These are phyloP conservation scores for Scaptomyza flava DNA, from an alignment of 2,888 invertebrate genomes.

Conservation along the genomic window DNA sequence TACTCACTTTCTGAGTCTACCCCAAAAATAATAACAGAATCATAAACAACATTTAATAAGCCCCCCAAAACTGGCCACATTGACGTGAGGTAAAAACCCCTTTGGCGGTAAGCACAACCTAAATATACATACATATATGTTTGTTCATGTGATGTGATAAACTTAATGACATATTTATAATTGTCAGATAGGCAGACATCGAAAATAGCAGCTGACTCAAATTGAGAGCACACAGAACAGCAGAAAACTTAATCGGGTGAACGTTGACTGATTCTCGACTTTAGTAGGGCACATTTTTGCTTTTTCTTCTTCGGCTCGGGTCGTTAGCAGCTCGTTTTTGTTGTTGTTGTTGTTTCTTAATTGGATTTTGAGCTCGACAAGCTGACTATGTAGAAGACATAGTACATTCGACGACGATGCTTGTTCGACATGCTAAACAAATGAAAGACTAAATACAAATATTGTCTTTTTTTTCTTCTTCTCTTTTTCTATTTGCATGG, in stretches of 20 bases:
- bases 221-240: slow-evolving; percentile 61
- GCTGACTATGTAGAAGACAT: slow-evolving; percentile 24
- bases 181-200: slow-evolving; percentile 51
- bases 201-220: slow-evolving; percentile 61
- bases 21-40: neutral
- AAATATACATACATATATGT: slow-evolving; percentile 1
- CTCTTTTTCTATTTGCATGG: slow-evolving; percentile 14
- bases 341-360: slow-evolving; percentile 30
- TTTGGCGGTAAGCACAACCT: slow-evolving; percentile 18
- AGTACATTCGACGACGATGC: neutral
- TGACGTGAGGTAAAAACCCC: slow-evolving; percentile 39
- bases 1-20: neutral
- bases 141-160: slow-evolving; percentile 11
- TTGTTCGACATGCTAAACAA: slow-evolving; percentile 21
- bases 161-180: slow-evolving; percentile 52
- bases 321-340: slow-evolving; percentile 18
- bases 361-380: slow-evolving; percentile 49
- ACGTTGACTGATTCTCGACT: slow-evolving; percentile 22
- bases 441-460: slow-evolving; percentile 29
- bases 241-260: slow-evolving; percentile 24
- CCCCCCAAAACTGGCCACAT: slow-evolving; percentile 38
- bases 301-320: slow-evolving; percentile 4
- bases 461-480: slow-evolving; percentile 23
- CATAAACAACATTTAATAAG: slow-evolving; percentile 19
- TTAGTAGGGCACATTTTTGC: slow-evolving; percentile 49